These are phyloP conservation scores for Neolamprologus sp. DNA, from an alignment of 2,113 vertebrate species.

Conservation along the genomic window DNA sequence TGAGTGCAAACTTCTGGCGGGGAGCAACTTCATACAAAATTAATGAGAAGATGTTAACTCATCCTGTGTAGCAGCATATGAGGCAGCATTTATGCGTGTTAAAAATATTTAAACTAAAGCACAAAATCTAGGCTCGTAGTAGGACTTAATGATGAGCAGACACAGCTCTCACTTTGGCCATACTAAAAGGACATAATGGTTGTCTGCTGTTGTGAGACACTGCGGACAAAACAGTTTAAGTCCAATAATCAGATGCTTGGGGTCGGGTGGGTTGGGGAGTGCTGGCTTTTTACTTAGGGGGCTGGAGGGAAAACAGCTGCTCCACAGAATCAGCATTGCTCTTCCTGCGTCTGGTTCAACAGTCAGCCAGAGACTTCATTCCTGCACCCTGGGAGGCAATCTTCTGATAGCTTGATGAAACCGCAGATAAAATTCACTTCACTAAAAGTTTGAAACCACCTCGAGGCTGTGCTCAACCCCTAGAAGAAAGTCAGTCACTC, in stretches of 20 bases:
- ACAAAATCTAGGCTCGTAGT: background rate
- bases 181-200: background rate
- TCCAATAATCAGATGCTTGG: background rate
- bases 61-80: background rate
- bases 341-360: background rate
- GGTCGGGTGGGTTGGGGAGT: background rate
- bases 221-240: background rate
- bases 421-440: background rate
- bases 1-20: background rate
- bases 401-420: background rate
- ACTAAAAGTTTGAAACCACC: background rate
- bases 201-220: background rate
- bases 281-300: background rate
- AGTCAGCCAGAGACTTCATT: background rate
- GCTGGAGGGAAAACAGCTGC: background rate
- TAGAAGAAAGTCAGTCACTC: background rate
- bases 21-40: background rate
- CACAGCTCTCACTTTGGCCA: background rate
- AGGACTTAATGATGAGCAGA: background rate
- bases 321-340: background rate
- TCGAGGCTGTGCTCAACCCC: background rate
- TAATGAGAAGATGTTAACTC: background rate
- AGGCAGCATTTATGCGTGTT: background rate
- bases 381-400: background rate
- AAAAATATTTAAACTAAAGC: background rate